A percentile compares a stretch with the other conserved stretches of the same genome.
Conservation (phyloP, 1,140 invertebrate species). For the Hycleus phaleratus region DNA sequence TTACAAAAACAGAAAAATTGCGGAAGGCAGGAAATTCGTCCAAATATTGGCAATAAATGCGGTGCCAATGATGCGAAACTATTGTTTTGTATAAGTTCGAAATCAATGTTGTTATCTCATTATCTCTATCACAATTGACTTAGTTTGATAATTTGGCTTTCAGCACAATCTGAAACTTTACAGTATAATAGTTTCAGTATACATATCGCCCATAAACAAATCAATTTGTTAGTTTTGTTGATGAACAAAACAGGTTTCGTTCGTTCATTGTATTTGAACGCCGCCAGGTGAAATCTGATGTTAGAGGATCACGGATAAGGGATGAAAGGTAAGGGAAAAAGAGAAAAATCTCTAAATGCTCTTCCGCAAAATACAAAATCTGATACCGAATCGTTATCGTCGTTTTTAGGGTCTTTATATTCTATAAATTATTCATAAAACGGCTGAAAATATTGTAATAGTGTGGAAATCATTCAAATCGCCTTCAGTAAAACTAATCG, state of each 20-base stretch:
- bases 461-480: not conserved
- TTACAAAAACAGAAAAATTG: too few species aligned
- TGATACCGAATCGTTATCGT: slow-evolving; percentile 2
- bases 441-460: not conserved
- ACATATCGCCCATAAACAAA: not conserved
- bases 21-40: too few species aligned
- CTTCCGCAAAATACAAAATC: slow-evolving; percentile 10
- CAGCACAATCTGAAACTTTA: not conserved
- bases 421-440: slow-evolving; percentile 12
- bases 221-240: not conserved
- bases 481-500: slow-evolving; percentile 5
- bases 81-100: too few species aligned
- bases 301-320: not conserved
- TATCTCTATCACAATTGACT: too few species aligned
- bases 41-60: too few species aligned
- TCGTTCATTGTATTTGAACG: too few species aligned
- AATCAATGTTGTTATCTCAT: too few species aligned
- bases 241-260: not conserved
- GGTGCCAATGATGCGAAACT: too few species aligned
- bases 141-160: too few species aligned
- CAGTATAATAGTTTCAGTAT: slow-evolving; percentile 3
- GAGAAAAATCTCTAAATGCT: slow-evolving; percentile 4
- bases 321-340: slow-evolving; percentile 1
- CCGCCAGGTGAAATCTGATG: too few species aligned
- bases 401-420: not conserved